Base-by-base conservation (phyloP, 2,797 vertebrate genomes). In the Cephalopachus bancanus region DNA sequence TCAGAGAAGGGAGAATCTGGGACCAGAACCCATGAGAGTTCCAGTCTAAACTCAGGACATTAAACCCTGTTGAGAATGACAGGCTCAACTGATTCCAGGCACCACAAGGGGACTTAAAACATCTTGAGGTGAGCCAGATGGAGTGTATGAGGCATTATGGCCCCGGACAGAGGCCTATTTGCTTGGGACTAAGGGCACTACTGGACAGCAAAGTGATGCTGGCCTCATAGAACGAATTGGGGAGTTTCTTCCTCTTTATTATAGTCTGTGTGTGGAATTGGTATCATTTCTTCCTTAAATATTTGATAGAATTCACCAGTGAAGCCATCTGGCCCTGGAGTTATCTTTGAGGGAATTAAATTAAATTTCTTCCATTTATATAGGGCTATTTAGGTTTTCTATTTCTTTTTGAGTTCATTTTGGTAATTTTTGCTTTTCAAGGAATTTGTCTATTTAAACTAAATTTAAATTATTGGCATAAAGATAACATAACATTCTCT, bases 341-440 rank as follows among this genome's bases (percentile, higher is more conserved):
- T 86, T 93, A 75, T 33, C 30, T 85, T 57, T 30, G 59, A 15
- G 5, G 44, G 20, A 59, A 83, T 83, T 95, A 83, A 62, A 83
- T 91, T 96, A 78, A 20, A 91, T 83, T 72, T 51, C 74, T 71
- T 87, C 22, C 20, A 49, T 26, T 76, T 86, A 51, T 51, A n/a
- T 71, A 53, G 14, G 24, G 1, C 9, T 64, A 81, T 57, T 69
- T 60, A 62, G n/a, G 44, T 71, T 83, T 90, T 86, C 44, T 30
- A 44, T 44, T 87, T 93, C 49, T 51, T 89, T 20, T 75, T 59
- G 57, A 87, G 51, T 37, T 2, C 4, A 71, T n/a, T 59, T 88
- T 78, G 74, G 22, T 64, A 57, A 62, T 84, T 93, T 95, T 96
- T 89, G 3, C 24, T 92, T 80, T 84, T 89, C 74, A 53, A 80